A percentile compares a stretch with the other conserved stretches of the same genome.
phyloP scores from a whole-genome alignment of 1,140 invertebrate genomes.

The Leucophenga varia region DNA sequence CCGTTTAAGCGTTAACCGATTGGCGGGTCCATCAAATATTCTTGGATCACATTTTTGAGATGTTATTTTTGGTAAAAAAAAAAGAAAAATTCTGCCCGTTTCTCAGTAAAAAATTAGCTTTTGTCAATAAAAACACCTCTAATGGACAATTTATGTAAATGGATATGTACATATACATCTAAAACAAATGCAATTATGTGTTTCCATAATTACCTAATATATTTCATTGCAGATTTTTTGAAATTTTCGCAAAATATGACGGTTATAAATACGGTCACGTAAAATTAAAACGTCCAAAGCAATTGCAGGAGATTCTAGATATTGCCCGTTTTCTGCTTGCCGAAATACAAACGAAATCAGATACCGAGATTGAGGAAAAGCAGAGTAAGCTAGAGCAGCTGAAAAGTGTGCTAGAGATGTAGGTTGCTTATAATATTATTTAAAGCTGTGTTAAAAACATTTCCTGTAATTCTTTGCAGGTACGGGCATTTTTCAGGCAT shows the following conservation, averaged over 20 bases:
- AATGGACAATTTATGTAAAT: too few relatives aligned
- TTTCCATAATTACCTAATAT: too few relatives aligned
- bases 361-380: constrained; percentile 95
- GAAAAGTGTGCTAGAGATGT: constrained; percentile 99
- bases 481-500: constrained; percentile 99
- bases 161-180: too few relatives aligned
- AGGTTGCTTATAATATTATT: constrained; percentile 45
- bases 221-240: constrained; percentile 98
- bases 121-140: too few relatives aligned
- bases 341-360: constrained; percentile 83
- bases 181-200: too few relatives aligned
- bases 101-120: too few relatives aligned
- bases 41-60: too few relatives aligned
- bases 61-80: too few relatives aligned
- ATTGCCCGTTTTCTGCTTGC: constrained; percentile 85
- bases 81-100: too few relatives aligned
- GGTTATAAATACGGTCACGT: constrained; percentile 94
- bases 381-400: constrained; percentile 96
- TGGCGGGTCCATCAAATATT: too few relatives aligned
- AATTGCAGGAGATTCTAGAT: constrained; percentile 96
- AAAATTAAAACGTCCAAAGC: constrained; percentile 96
- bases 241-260: constrained; percentile 97
- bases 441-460: neutral
- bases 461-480: constrained; percentile 62
- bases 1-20: too few relatives aligned